Conservation (phyloP, 2,113 vertebrate species). For the Gymnobelideus leadbeateri region DNA sequence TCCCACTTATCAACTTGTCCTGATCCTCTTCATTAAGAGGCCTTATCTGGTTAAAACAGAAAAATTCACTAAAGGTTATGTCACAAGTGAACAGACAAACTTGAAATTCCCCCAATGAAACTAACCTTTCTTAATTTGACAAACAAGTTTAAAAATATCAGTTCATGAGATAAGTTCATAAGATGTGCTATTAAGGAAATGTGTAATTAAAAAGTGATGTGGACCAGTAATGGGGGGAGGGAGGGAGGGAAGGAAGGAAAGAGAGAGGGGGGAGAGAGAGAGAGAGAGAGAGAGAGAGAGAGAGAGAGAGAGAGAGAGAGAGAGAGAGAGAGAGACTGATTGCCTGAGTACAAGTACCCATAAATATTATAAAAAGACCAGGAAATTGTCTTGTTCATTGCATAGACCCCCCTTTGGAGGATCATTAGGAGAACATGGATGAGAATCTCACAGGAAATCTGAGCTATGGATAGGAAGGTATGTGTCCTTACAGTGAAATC, state of each 20-base stretch:
- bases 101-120: constrained; percentile 44
- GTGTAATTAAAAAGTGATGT: no score
- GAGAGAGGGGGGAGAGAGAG: no score
- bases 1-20: constrained; percentile 44
- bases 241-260: no score
- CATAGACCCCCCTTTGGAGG: no score
- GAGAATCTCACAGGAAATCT: neutral
- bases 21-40: constrained; percentile 45
- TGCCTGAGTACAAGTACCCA: neutral
- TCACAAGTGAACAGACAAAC: constrained; percentile 64
- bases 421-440: neutral
- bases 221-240: no score
- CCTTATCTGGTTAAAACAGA: constrained; percentile 55
- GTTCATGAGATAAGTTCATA: constrained; percentile 35
- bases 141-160: constrained; percentile 67
- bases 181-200: no score
- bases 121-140: constrained; percentile 52
- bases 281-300: no score
- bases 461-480: neutral
- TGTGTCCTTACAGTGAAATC: neutral
- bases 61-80: constrained; percentile 48
- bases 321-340: no score
- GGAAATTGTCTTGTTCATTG: no score
- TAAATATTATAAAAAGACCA: neutral
- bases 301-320: no score